Percentiles rank a stretch among this genome's conserved stretches.
These are phyloP conservation scores for Philereme transversata DNA, from an alignment of 2,888 invertebrate genomes.

Conservation along the genomic window DNA sequence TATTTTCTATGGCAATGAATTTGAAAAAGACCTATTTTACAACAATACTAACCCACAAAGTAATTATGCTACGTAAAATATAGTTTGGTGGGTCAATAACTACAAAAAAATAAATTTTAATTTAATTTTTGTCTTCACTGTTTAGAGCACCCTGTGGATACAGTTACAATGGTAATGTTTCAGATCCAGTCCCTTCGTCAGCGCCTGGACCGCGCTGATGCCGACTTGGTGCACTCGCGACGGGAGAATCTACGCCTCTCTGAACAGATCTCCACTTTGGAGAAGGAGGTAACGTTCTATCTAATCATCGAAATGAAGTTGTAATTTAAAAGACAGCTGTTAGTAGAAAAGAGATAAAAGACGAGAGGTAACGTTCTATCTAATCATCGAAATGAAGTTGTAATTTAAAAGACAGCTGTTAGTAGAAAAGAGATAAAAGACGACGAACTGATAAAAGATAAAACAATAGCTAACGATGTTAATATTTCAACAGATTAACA, in stretches of 20 bases:
- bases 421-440: not conserved
- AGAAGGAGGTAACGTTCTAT: constrained; percentile 87
- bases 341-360: not conserved
- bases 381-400: not conserved
- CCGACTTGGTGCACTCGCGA: constrained; percentile 91
- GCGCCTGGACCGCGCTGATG: constrained; percentile 91
- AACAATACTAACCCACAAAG: too few species aligned
- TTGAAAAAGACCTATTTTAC: too few species aligned
- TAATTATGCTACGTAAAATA: too few species aligned
- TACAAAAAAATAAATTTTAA: too few species aligned
- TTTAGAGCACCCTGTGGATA: too few species aligned
- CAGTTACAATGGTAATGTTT: constrained; percentile 12
- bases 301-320: not conserved
- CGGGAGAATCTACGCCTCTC: constrained; percentile 90
- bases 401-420: too few species aligned
- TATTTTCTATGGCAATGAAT: too few species aligned
- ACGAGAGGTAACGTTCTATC: constrained; percentile 85
- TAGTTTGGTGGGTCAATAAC: too few species aligned
- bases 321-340: too few species aligned
- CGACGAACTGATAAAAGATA: not conserved
- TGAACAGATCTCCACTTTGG: constrained; percentile 90
- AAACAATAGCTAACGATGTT: not conserved
- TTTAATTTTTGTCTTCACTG: too few species aligned
- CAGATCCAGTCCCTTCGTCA: constrained; percentile 88
- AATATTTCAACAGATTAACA: constrained; percentile 76